Base-by-base conservation (phyloP, 2,113 vertebrate genomes). In the Poicephalus gulielmi region DNA sequence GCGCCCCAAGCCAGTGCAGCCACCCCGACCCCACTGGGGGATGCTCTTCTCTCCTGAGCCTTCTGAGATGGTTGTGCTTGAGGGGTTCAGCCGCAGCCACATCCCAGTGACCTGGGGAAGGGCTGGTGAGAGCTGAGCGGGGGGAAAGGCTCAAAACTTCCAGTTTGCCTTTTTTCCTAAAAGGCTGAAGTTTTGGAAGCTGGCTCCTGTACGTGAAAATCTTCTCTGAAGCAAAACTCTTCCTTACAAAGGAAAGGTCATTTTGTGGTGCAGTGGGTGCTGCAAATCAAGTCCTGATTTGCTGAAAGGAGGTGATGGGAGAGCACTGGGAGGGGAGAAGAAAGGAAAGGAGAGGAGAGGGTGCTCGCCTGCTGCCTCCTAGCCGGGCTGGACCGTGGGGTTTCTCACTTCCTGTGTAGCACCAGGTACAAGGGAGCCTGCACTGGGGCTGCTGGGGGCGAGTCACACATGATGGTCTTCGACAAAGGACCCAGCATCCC, bases 61-160 rank as follows among this genome's bases (percentile, higher is more conserved):
- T 27, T 17, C 62, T 2, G 28, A 69, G 50, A 1, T 4, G 18
- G 4, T 4, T 2, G 0, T 24, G n/a, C 5, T 0, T 0, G 17
- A 27, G 28, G 49, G 22, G 37, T 17, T 68, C 80, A n/a, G 33
- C 24, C 18, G 16, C 27, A 9, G 6, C 5, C 31, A 1, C 4
- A 13, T 46, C 49, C 3, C 4, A 60, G 39, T 10, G 35, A 13
- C 24, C 13, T 8, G 7, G 13, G 24, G 1, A 68, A 86, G 28
- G 35, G 39, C 35, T 2, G 31, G 18, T 0, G 0, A 80, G 47
- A 50, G 13, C 5, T 6, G 50, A 16, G 9, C 8, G 3, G 62
- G 17, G 11, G 1, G 0, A 0, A 43, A 35, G 3, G 2, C 1
- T 6, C 25, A 17, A 3, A 43, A 20, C 15, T 28, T 64, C 43